phyloP scores from a whole-genome alignment of 2,888 invertebrate species.

The Chironomus tentans region DNA sequence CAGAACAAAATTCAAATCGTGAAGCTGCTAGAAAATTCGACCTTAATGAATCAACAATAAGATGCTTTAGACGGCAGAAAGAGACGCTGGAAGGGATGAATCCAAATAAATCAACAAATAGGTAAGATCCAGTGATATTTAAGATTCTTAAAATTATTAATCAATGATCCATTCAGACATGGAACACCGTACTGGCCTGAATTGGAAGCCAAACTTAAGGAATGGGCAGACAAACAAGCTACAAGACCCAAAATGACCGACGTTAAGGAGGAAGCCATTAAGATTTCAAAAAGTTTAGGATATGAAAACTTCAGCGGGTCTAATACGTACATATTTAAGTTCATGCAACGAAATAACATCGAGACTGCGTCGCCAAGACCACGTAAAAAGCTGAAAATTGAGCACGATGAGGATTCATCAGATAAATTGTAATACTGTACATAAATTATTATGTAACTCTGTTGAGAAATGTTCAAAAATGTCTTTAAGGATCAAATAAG shows the following conservation, averaged over 20 bases:
- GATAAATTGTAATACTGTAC: neutral
- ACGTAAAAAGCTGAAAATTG: neutral
- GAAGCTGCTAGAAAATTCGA: constrained; percentile 35
- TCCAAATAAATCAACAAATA: constrained; percentile 3
- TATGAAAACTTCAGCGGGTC: constrained; percentile 8
- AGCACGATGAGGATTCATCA: neutral
- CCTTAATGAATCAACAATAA: constrained; percentile 36
- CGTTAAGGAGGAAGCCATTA: neutral
- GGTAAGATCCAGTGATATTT: too few species aligned
- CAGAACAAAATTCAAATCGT: constrained; percentile 35
- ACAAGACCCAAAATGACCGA: neutral
- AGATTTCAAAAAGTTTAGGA: neutral
- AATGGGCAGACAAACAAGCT: neutral
- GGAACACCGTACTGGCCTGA: constrained; percentile 15
- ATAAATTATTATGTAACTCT: too few species aligned
- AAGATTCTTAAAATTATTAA: too few species aligned
- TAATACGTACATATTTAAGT: constrained; percentile 8
- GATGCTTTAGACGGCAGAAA: constrained; percentile 36
- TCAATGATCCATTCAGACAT: neutral
- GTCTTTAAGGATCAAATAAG: too few species aligned
- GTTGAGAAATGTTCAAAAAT: too few species aligned
- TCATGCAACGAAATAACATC: neutral
- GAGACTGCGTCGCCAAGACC: neutral
- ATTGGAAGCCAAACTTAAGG: neutral
- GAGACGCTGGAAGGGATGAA: constrained; percentile 9